Conservation (phyloP, 2,888 invertebrate genomes). For the Acanthosoma haemorrhoidale region DNA sequence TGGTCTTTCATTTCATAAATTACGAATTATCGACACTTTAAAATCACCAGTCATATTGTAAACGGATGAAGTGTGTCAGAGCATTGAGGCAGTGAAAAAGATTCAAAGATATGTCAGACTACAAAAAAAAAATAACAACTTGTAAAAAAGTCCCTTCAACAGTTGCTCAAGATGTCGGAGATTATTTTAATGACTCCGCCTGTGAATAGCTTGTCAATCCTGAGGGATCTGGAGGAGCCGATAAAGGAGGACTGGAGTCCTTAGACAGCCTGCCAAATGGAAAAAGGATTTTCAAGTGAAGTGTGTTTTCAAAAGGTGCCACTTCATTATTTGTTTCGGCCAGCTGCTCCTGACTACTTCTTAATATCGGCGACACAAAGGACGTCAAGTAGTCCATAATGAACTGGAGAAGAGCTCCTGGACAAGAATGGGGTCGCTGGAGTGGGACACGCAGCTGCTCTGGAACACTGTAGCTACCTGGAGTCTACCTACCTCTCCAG, state of each 20-base stretch:
- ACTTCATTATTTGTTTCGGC: neutral
- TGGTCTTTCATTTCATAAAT: too few species aligned
- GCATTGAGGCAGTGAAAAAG: too few species aligned
- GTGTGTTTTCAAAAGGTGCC: neutral
- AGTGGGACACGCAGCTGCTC: neutral
- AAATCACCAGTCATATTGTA: too few species aligned
- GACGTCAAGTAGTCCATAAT: neutral
- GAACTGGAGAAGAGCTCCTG: neutral
- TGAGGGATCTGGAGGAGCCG: neutral
- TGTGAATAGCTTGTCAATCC: neutral
- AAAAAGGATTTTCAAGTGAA: neutral
- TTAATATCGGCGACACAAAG: neutral
- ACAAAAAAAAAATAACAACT: too few species aligned
- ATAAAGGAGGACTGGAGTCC: neutral
- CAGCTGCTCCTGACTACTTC: neutral
- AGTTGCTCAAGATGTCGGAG: neutral
- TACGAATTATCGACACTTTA: too few species aligned
- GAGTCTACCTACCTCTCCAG: too few species aligned
- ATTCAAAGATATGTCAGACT: too few species aligned
- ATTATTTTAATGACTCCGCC: conserved; percentile 1
- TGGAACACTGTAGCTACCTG: neutral
- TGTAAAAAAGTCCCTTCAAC: neutral
- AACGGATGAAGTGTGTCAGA: too few species aligned
- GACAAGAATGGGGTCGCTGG: neutral
- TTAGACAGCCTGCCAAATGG: too few species aligned